Evolutionary conservation across 2,888 invertebrate species (phyloP), one percentile per base, ranked within the genome.

Genomic region (Malacosoma neustria): DNA sequence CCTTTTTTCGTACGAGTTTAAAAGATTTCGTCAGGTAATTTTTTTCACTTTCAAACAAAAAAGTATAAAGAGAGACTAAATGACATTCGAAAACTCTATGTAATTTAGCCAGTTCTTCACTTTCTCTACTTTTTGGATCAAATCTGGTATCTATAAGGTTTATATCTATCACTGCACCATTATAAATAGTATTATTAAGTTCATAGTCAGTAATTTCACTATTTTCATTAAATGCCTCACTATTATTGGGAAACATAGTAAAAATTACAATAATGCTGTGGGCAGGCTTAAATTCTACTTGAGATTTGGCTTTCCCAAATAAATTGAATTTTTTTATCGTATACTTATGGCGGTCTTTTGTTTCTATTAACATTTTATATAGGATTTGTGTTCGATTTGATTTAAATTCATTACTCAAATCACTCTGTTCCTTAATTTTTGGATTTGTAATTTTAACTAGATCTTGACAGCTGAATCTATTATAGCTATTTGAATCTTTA

Each of bases 251-350:
- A 9, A 65, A 53, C 34, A 80, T 45, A 11, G 80, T 73, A 7
- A 84, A 48, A 33, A 84, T 72, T 14, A 82, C 45, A 35, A 84
- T 74, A 3, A 73, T 42, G 37, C 52, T 62, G 36, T 64, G 57
- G 37, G 57, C 46, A 22, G 40, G 15, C 3, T 41, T 45, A 32
- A 43, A 55, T 40, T 39, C 40, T 30, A 40, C 31, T 9, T 32
- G 13, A 5, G 43, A 32, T 32, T 37, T 46, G 11, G 46, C 31
- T 37, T 57, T 61, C 11, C 55, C 48, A 51, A 61, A 68, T 29
- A 79, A 49, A 42, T 62, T 63, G 34, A 65, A 66, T 37, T 54
- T 61, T 40, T 56, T 70, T 6, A 80, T 56, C 36, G 50, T 64
- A 46, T 76, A 82, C 22, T 55, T 70, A 42, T 75, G 73, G 29